Base-by-base conservation (phyloP, 2,113 vertebrate genomes). In the Porphyrio hochstetteri region DNA sequence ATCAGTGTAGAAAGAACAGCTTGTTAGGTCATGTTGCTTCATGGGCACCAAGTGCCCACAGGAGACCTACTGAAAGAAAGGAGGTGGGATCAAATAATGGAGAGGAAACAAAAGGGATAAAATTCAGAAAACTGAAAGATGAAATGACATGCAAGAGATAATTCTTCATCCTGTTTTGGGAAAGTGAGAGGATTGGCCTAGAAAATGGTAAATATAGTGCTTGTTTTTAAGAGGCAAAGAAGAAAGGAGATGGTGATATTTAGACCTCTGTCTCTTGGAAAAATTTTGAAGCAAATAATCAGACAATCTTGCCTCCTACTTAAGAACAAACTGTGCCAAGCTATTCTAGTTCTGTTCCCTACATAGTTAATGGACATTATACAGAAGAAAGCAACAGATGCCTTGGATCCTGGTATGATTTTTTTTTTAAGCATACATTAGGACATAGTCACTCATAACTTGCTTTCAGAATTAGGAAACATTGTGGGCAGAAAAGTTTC, bases 341-440 rank as follows among this genome's bases (percentile, higher is more conserved):
- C 69, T 96, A 42, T 90, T 93, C 85, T 77, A 29, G 35, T 86
- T 60, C 69, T 83, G 50, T 74, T 94, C 80, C 60, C 53, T 80
- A 44, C 55, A 38, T 67, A 86, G 76, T 72, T 87, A 92, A 70
- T 50, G 60, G 83, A 21, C 55, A 44, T 83, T 89, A 79, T 72
- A 56, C 55, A 74, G 53, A 64, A 82, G 64, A 87, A 33, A 95
- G 46, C 50, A 93, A 57, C 93, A 88, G 89, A 86, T 96, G 91
- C 64, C 83, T 72, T 48, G 46, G 59, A 63, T 70, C 40, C 55
- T 83, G 55, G 18, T 57, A 7, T 38, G 48, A 1, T 27, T 11
- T 16, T 35, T 18, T 75, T 88, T 91, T 81, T 90, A 88, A 82
- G 76, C 71, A 33, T 76, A 29, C 2, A 1, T 88, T 31, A 86